Evolutionary conservation across 2,888 invertebrate genomes (phyloP).

Genomic region (Pseudeuparius sepicola): DNA sequence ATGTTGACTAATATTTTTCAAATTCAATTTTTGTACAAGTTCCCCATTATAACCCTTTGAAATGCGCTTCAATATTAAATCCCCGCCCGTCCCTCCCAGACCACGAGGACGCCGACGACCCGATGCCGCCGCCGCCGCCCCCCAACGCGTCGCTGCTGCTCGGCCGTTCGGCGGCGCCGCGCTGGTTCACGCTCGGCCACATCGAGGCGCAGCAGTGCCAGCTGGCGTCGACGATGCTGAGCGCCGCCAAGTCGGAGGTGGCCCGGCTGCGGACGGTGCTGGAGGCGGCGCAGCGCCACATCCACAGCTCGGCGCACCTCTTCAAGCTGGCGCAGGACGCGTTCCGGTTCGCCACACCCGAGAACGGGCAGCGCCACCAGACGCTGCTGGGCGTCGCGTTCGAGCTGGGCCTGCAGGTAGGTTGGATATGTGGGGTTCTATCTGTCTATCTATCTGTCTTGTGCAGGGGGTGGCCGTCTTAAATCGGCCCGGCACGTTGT

Average conservation of each 20-base stretch:
- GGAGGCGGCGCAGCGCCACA: conserved; percentile 70
- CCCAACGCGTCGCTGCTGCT: conserved; percentile 42
- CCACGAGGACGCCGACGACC: conserved; percentile 54
- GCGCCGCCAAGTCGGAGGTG: conserved; percentile 59
- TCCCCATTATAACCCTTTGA: no score
- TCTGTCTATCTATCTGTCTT: no score
- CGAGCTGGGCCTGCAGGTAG: conserved; percentile 67
- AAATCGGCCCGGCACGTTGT: no score
- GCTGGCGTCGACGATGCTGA: conserved; percentile 65
- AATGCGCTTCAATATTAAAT: no score
- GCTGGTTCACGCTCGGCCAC: conserved; percentile 73
- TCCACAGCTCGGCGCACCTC: conserved; percentile 74
- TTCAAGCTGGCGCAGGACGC: conserved; percentile 80
- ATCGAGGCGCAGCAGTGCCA: conserved; percentile 75
- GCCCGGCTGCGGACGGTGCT: conserved; percentile 62
- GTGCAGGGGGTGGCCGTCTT: no score
- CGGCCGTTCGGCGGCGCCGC: conserved; percentile 52
- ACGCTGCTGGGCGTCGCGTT: conserved; percentile 71
- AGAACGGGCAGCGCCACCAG: conserved; percentile 66
- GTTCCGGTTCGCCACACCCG: conserved; percentile 70
- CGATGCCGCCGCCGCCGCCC: conserved; percentile 34
- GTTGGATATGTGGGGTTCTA: no score
- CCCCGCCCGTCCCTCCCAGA: conserved; percentile 70
- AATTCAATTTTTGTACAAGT: no score
- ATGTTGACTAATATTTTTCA: no score